phyloP scores from a whole-genome alignment of 1,140 invertebrate genomes.

The Bombus soroeensis region DNA sequence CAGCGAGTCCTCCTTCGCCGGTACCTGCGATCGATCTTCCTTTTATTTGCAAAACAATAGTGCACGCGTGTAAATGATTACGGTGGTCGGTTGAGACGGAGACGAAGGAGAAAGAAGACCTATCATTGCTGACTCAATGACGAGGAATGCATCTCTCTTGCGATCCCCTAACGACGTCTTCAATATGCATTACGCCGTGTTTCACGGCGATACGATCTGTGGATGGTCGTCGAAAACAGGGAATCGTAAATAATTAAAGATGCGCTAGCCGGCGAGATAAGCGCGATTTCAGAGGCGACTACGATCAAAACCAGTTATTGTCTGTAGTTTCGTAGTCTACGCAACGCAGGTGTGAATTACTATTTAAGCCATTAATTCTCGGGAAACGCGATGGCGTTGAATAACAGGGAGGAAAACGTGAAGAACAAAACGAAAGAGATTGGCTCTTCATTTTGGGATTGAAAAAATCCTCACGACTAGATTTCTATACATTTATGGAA shows the following conservation, averaged over 20 bases:
- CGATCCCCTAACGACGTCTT: slow-evolving; percentile 28
- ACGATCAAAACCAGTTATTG: slow-evolving; percentile 1
- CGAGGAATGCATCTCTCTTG: slow-evolving; percentile 20
- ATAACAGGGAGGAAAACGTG: not conserved
- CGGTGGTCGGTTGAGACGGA: not conserved
- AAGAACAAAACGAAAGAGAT: no score
- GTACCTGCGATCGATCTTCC: slow-evolving; percentile 23
- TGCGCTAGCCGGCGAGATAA: not conserved
- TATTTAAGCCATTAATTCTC: not conserved
- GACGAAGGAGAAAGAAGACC: not conserved
- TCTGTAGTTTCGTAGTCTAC: not conserved
- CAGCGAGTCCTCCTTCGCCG: not conserved
- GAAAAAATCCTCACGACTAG: no score
- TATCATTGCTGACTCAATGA: slow-evolving; percentile 32
- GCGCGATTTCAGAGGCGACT: not conserved
- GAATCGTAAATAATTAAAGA: slow-evolving; percentile 45
- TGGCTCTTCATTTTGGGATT: no score
- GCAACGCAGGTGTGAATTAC: not conserved
- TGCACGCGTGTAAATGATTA: slow-evolving; percentile 33
- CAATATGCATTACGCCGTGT: slow-evolving; percentile 24
- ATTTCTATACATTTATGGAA: no score
- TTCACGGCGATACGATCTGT: slow-evolving; percentile 12
- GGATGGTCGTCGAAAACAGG: slow-evolving; percentile 17
- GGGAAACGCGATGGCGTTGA: not conserved
- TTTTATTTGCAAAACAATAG: slow-evolving; percentile 48